Conservation (phyloP, 64 coral and sea anemone species). For the Montipora sp. region DNA sequence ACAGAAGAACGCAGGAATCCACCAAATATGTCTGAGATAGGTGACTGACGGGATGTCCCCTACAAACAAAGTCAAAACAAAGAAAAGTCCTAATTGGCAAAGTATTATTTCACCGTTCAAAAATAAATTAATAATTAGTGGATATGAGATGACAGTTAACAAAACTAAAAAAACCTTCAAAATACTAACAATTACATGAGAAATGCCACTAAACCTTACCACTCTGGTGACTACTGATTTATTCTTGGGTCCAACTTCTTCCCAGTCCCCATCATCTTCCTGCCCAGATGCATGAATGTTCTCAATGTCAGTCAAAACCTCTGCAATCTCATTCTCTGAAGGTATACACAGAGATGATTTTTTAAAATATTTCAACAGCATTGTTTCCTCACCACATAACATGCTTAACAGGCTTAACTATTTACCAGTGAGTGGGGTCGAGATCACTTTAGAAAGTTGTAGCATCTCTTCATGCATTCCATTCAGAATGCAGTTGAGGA, state of each 20-base stretch:
- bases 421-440: neutral
- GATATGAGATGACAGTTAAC: too few species aligned
- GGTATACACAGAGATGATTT: neutral
- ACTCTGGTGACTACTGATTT: constrained; percentile 92
- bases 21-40: constrained; percentile 96
- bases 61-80: constrained; percentile 19
- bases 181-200: too few species aligned
- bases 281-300: constrained; percentile 21
- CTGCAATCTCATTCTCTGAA: neutral
- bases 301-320: neutral
- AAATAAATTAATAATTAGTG: too few species aligned
- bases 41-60: constrained; percentile 75
- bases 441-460: constrained; percentile 52
- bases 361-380: neutral
- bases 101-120: too few species aligned
- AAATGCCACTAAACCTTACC: constrained; percentile 1
- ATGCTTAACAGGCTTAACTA: neutral
- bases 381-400: neutral
- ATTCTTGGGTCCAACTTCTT: constrained; percentile 97
- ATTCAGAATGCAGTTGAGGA: constrained; percentile 95
- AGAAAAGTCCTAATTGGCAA: too few species aligned
- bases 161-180: too few species aligned
- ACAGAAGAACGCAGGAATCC: constrained; percentile 93
- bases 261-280: constrained; percentile 96
- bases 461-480: constrained; percentile 96